Percentiles rank a stretch among this genome's conserved stretches.
Conservation (phyloP, 2,113 vertebrate species). For the Dicaeum eximium region DNA sequence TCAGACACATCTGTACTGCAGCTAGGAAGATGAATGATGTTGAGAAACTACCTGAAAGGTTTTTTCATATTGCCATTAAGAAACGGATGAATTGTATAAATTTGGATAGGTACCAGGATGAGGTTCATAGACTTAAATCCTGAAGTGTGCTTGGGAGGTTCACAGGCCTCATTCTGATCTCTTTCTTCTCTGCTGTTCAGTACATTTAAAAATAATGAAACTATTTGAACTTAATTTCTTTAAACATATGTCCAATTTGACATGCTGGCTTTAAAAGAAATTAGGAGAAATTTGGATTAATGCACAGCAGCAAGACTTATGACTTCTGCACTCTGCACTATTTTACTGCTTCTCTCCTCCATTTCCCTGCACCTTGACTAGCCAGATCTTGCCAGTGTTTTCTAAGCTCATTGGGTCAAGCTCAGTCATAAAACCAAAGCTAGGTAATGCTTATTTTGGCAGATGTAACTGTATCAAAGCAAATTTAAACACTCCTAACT, state of each 20-base stretch:
- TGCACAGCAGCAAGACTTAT: background rate
- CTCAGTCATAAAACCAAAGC: background rate
- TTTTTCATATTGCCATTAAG: background rate
- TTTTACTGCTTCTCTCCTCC: background rate
- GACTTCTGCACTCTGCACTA: accelerated
- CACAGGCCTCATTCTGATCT: background rate
- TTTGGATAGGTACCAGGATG: background rate
- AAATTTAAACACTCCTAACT: background rate
- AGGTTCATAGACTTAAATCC: background rate
- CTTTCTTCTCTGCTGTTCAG: background rate
- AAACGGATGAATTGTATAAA: background rate
- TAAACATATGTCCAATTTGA: background rate
- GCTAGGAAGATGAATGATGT: background rate
- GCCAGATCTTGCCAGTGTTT: background rate
- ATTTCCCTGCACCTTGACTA: background rate
- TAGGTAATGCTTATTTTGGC: background rate
- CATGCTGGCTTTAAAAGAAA: background rate
- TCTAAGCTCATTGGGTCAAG: background rate
- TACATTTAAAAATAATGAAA: background rate
- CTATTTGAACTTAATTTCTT: background rate
- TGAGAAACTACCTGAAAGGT: background rate
- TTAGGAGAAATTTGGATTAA: background rate
- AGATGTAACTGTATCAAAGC: background rate
- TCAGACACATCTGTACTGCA: background rate
- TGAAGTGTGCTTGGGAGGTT: background rate